These are phyloP conservation scores for Cloeon dipterum DNA, from an alignment of 2,888 invertebrate species.

Conservation along the genomic window DNA sequence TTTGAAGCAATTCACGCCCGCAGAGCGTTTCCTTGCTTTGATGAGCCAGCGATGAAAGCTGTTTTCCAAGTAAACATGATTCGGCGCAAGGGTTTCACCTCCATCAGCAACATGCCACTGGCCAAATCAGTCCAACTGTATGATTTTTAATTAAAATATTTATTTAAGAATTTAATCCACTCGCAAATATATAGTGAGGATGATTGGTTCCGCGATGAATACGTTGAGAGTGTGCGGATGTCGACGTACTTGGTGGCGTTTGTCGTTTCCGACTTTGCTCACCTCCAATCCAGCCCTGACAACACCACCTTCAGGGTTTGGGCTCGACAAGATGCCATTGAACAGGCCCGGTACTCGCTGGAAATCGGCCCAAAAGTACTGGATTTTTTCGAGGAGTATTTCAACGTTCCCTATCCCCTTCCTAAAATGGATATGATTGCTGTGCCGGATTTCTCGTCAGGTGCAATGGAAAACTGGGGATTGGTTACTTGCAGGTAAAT, in stretches of 20 bases:
- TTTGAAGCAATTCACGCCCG: slow-evolving; percentile 60
- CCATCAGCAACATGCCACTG: slow-evolving; percentile 57
- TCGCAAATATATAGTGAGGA: slow-evolving; percentile 8
- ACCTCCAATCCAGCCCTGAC: slow-evolving; percentile 22
- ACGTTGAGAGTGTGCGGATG: slow-evolving; percentile 38
- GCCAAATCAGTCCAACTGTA: slow-evolving; percentile 23
- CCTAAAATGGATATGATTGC: slow-evolving; percentile 85
- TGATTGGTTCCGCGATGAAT: slow-evolving; percentile 13
- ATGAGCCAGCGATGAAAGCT: slow-evolving; percentile 64
- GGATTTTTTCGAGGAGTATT: slow-evolving; percentile 46
- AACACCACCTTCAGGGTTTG: slow-evolving; percentile 37
- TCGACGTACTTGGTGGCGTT: slow-evolving; percentile 70
- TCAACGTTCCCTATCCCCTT: slow-evolving; percentile 46
- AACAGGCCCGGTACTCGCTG: slow-evolving; percentile 52
- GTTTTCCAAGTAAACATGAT: slow-evolving; percentile 44
- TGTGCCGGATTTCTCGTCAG: slow-evolving; percentile 68
- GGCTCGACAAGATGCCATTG: slow-evolving; percentile 47
- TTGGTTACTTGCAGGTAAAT: slow-evolving; percentile 52
- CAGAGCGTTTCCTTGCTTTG: slow-evolving; percentile 69
- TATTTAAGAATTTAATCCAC: too few species aligned
- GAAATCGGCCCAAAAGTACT: slow-evolving; percentile 51
- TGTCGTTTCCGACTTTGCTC: slow-evolving; percentile 49
- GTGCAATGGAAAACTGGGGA: slow-evolving; percentile 74
- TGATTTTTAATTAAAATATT: slow-evolving; percentile 19
- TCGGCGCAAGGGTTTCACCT: slow-evolving; percentile 26